Percentiles rank a stretch among this genome's conserved stretches.
These are phyloP conservation scores for Sebastes elongatus DNA, from an alignment of 2,797 vertebrate species.

Conservation along the genomic window DNA sequence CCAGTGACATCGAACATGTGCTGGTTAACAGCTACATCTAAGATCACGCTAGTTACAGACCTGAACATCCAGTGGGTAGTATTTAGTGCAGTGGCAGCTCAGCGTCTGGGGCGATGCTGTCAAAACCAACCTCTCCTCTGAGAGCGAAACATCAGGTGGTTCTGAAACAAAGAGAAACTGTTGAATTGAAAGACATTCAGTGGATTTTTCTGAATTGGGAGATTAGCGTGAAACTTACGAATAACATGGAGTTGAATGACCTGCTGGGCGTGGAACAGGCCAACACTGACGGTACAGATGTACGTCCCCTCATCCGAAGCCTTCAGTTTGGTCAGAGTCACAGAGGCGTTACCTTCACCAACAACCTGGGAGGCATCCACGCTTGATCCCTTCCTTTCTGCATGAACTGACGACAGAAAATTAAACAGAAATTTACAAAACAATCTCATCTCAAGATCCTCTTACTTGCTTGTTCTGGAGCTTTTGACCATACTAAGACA, in stretches of 20 bases:
- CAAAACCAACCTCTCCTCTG: constrained; percentile 70
- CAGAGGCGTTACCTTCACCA: constrained; percentile 76
- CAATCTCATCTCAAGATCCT: background rate
- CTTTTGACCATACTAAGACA: background rate
- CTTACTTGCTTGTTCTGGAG: background rate
- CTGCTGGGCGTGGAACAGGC: constrained; percentile 82
- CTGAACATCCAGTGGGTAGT: constrained; percentile 86
- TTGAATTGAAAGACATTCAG: background rate
- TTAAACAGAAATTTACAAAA: background rate
- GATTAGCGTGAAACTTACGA: constrained; percentile 73
- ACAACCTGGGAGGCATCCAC: constrained; percentile 66
- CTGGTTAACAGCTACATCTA: background rate
- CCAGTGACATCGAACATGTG: background rate
- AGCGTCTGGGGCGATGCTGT: constrained; percentile 63
- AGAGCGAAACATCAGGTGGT: constrained; percentile 75
- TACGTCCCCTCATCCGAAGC: constrained; percentile 85
- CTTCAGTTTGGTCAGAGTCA: constrained; percentile 77
- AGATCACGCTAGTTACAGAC: constrained; percentile 49
- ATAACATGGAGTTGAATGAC: constrained; percentile 79
- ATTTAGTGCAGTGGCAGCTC: constrained; percentile 82
- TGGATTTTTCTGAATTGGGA: background rate
- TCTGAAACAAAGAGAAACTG: constrained; percentile 57
- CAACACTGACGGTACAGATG: constrained; percentile 82
- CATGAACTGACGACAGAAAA: constrained; percentile 54
- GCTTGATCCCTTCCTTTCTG: constrained; percentile 64